These are phyloP conservation scores for Chromoteleia sp. DNA, from an alignment of 2,888 invertebrate species.

Conservation along the genomic window DNA sequence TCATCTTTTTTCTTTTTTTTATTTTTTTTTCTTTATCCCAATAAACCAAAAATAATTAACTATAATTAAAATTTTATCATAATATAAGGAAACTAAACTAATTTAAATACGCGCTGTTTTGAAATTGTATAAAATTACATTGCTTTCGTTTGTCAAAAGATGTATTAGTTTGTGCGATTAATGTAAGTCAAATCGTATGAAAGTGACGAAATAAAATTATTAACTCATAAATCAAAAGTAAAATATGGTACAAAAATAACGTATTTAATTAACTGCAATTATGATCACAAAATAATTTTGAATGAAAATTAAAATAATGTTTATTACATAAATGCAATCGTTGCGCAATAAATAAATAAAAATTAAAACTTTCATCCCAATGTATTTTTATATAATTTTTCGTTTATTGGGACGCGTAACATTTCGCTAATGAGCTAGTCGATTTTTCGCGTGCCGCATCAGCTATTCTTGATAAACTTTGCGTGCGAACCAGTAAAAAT, in stretches of 20 bases:
- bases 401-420: conserved; percentile 63
- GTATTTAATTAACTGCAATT: conserved; percentile 7
- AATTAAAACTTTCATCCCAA: background rate
- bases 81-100: background rate
- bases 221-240: background rate
- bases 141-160: conserved; percentile 15
- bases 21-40: conserved; percentile 43
- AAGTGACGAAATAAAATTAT: background rate
- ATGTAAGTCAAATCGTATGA: conserved; percentile 19
- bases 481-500: conserved; percentile 63
- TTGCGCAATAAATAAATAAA: background rate
- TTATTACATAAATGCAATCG: background rate
- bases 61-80: background rate
- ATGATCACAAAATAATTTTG: background rate
- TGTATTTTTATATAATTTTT: conserved; percentile 46
- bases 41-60: conserved; percentile 52
- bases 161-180: conserved; percentile 48
- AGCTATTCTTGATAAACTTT: conserved; percentile 62
- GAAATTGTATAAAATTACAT: conserved; percentile 15
- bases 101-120: background rate
- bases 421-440: conserved; percentile 60
- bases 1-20: conserved; percentile 37
- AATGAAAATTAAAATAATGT: background rate
- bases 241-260: background rate
- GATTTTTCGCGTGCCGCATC: conserved; percentile 59